These are phyloP conservation scores for Vulpes lagopus DNA, from an alignment of 2,113 vertebrate species.

Conservation along the genomic window DNA sequence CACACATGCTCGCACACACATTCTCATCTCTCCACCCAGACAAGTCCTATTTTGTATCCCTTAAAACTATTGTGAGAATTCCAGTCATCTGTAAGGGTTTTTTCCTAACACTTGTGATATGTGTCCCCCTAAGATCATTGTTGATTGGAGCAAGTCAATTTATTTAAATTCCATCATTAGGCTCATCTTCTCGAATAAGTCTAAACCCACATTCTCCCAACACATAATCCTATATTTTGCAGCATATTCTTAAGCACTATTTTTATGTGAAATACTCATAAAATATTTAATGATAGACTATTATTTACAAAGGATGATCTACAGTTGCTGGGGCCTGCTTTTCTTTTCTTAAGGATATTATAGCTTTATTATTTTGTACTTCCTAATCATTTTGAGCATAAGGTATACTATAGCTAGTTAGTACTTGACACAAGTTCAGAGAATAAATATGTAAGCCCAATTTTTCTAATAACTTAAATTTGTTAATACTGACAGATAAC, in stretches of 20 bases:
- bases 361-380: slow-evolving; percentile 2
- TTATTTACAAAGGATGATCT: background rate
- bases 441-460: background rate
- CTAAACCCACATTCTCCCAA: background rate
- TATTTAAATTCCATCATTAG: background rate
- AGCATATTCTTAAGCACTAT: background rate
- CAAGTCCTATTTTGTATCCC: background rate
- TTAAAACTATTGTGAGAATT: slow-evolving; percentile 31
- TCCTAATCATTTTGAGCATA: background rate
- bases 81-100: background rate
- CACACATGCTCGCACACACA: background rate
- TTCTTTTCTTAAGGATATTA: slow-evolving; percentile 7
- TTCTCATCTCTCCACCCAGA: background rate
- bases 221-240: background rate
- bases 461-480: background rate
- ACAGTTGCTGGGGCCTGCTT: background rate
- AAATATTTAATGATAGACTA: background rate
- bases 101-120: background rate
- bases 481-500: background rate
- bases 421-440: background rate
- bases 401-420: background rate
- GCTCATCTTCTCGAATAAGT: background rate
- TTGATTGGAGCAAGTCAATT: background rate
- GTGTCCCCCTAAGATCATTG: background rate
- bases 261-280: background rate